A percentile compares a stretch with the other conserved stretches of the same genome.
phyloP scores from a whole-genome alignment of 2,113 vertebrate species.

The Podilymbus podiceps region DNA sequence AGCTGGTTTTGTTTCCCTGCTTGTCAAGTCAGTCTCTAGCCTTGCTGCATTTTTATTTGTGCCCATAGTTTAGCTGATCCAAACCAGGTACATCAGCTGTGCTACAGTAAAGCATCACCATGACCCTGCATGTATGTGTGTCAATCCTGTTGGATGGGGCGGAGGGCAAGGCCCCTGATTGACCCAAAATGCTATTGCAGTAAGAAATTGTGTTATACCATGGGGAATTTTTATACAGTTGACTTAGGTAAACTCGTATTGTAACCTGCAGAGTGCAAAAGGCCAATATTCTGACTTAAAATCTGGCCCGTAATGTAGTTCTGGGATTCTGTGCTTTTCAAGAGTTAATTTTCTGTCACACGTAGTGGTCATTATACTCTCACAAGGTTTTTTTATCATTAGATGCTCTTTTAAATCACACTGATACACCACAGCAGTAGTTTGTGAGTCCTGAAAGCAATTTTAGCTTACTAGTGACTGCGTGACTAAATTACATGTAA shows the following conservation, averaged over 20 bases:
- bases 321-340: not conserved
- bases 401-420: constrained; percentile 3
- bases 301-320: not conserved
- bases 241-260: not conserved
- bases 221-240: not conserved
- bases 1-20: not conserved
- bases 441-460: constrained; percentile 38
- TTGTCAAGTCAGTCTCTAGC: not conserved
- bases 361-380: not conserved
- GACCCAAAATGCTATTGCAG: not conserved
- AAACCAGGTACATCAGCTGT: not conserved
- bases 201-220: not conserved
- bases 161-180: not conserved
- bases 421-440: constrained; percentile 1
- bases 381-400: not conserved
- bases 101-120: not conserved
- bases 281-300: not conserved
- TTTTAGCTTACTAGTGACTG: constrained; percentile 41
- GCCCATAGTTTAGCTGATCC: not conserved
- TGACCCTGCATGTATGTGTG: too few relatives aligned
- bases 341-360: not conserved
- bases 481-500: constrained; percentile 50
- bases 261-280: not conserved
- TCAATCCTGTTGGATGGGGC: not conserved
- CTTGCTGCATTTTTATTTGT: not conserved